These are phyloP conservation scores for Dicyrtoma fusca DNA, from an alignment of 2,888 invertebrate species.

Conservation along the genomic window DNA sequence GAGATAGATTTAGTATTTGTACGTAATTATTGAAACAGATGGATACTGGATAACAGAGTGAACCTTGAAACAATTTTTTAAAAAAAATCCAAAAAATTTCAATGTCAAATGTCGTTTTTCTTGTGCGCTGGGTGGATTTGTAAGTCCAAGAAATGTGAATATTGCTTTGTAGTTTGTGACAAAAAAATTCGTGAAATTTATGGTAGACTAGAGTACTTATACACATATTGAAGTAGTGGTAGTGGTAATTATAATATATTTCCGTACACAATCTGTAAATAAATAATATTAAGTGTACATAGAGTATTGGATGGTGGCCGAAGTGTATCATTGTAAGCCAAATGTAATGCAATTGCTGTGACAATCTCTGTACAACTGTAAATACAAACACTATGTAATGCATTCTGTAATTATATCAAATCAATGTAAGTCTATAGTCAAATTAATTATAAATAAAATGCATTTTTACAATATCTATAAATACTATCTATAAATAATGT, in stretches of 20 bases:
- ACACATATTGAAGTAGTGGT: no score
- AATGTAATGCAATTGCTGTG: constrained; percentile 17
- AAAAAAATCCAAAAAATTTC: no score
- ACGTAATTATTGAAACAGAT: no score
- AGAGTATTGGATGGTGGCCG: background rate
- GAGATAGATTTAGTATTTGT: no score
- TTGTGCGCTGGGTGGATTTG: no score
- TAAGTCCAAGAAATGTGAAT: no score
- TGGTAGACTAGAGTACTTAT: background rate
- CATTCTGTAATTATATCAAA: background rate
- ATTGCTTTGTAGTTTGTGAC: background rate
- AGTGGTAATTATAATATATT: no score
- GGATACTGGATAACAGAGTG: no score
- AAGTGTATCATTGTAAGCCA: background rate
- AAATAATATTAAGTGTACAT: background rate
- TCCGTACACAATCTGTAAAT: background rate
- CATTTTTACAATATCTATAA: background rate
- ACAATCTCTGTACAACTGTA: constrained; percentile 26
- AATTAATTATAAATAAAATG: background rate
- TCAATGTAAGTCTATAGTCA: background rate
- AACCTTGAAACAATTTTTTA: no score
- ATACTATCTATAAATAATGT: background rate
- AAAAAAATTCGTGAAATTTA: background rate
- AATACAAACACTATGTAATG: constrained; percentile 7
- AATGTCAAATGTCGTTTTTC: no score